Evolutionary conservation across 2,888 invertebrate species (phyloP).

Genomic region (Blomia tropicalis): DNA sequence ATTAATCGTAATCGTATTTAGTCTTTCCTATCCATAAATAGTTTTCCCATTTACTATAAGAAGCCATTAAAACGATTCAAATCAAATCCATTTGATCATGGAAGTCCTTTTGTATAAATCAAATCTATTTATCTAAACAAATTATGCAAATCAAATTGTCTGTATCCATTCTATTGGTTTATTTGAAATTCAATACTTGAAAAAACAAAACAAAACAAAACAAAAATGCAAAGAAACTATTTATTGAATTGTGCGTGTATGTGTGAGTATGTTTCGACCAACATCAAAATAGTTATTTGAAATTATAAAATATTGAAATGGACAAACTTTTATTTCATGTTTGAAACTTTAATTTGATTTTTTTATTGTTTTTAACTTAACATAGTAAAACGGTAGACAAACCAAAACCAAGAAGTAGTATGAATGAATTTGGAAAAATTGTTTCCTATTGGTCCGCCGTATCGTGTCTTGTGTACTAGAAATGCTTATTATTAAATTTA

Average conservation of each 20-base stretch:
- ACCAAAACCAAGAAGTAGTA: background rate
- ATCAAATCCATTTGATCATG: too few relatives aligned
- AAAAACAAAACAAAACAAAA: too few relatives aligned
- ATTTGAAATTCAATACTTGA: too few relatives aligned
- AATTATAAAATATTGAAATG: slow-evolving; percentile 11
- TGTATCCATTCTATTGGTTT: background rate
- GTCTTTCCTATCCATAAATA: too few relatives aligned
- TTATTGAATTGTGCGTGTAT: background rate
- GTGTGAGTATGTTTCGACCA: background rate
- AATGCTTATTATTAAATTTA: slow-evolving; percentile 1
- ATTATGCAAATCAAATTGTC: slow-evolving; percentile 15
- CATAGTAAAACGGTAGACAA: background rate
- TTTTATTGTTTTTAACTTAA: background rate
- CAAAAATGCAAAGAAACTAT: background rate
- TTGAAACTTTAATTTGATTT: slow-evolving; percentile 14
- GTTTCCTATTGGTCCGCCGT: background rate
- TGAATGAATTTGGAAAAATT: background rate
- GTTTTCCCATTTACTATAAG: too few relatives aligned
- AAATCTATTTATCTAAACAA: background rate
- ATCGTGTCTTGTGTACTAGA: background rate
- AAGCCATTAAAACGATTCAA: too few relatives aligned
- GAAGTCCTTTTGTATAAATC: too few relatives aligned
- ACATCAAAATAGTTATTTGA: slow-evolving; percentile 5
- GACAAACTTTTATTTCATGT: background rate
- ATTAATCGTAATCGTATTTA: too few relatives aligned